Evolutionary conservation across 2,113 vertebrate genomes (phyloP), one percentile per base, ranked within the genome.

Genomic region (Myiagra hebetior): DNA sequence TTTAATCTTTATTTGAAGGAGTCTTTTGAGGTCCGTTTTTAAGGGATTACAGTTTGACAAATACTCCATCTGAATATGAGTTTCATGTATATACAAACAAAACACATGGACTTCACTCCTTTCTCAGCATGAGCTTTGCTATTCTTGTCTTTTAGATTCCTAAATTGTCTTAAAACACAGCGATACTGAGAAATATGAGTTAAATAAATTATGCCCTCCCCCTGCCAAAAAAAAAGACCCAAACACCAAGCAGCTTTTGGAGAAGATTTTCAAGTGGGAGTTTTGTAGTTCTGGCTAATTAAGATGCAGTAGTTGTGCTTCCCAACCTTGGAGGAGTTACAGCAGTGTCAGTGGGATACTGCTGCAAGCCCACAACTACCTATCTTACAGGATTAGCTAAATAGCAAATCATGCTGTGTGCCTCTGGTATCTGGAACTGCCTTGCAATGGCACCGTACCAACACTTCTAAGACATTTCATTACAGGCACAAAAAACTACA

Each of bases 331-430:
- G 41, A 96, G 49, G 52, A 74, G 52, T 91, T 72, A 53, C 44
- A 68, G 49, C 31, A 20, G 41, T 75, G 69, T 26, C 92, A 91
- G 21, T 56, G 70, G 77, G 67, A 93, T 52, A 56, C 28, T 89
- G 52, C 86, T 4, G 16, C 55, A 42, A 87, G 59, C 20, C 35
- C 42, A 67, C 83, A 87, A 22, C 30, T 41, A 60, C 53, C 55
- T 81, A 17, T 75, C 69, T 78, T 74, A 50, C 10, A 95, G 74
- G 80, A 89, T 93, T 75, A 96, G 77, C 80, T 85, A 94, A 81
- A 80, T 10, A 84, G 59, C 67, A 75, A 77, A 87, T 69, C 92
- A 78, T 69, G 77, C 74, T 90, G 47, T 41, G 75, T 78, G 80
- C 85, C 87, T 88, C 91, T 78, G 67, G 57, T 79, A 35, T 24